Evolutionary conservation across 2,797 vertebrate genomes (phyloP).

Genomic region (Lerista edwardsae): DNA sequence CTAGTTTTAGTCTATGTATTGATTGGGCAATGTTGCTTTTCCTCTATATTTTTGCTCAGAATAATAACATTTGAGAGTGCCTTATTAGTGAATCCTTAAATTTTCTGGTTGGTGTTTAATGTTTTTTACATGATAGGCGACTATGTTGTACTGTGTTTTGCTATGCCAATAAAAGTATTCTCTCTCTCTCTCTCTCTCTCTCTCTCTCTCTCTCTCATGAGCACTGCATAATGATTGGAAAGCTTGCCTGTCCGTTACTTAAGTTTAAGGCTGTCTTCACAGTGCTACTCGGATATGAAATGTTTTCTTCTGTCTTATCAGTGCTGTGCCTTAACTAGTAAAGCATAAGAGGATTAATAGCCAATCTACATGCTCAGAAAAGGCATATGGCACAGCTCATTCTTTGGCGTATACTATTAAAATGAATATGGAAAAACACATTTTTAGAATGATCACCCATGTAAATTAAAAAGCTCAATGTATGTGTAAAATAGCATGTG

Average conservation of each 20-base stretch:
- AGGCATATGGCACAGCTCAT: not conserved
- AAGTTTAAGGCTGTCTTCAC: rapidly evolving
- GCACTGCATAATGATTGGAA: constrained; percentile 35
- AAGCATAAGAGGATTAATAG: not conserved
- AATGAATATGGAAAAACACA: not conserved
- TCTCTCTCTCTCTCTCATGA: constrained; percentile 9
- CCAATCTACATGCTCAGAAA: not conserved
- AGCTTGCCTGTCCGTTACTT: not conserved
- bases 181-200: not conserved
- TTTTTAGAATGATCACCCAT: not conserved
- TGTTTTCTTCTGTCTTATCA: rapidly evolving
- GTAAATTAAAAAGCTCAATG: not conserved
- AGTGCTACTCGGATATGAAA: rapidly evolving
- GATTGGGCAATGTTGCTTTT: too few species aligned
- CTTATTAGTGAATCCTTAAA: too few species aligned
- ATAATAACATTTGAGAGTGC: too few species aligned
- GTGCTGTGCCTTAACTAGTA: constrained; percentile 16
- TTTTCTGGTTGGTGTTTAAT: too few species aligned
- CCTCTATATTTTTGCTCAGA: too few species aligned
- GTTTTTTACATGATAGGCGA: too few species aligned
- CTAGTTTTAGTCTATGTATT: too few species aligned
- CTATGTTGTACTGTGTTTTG: too few species aligned
- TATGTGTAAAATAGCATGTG: not conserved
- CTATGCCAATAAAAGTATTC: too few species aligned
- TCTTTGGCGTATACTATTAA: not conserved